Evolutionary conservation across 2,113 vertebrate genomes (phyloP), one percentile per base, ranked within the genome.

Genomic region (Alaudala cheleensis): DNA sequence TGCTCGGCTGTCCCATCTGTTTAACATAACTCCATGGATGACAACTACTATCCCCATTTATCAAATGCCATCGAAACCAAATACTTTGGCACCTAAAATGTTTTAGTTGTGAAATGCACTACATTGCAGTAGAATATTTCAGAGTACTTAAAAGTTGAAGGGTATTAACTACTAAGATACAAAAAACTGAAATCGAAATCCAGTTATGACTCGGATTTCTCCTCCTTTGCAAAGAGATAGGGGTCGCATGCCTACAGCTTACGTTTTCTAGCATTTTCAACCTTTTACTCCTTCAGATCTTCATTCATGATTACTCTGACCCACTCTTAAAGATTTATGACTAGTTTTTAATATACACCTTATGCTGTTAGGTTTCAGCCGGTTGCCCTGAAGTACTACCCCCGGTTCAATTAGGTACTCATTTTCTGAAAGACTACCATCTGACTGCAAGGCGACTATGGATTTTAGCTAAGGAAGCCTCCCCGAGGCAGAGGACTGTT

Each of bases 41-140:
- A 91, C 93, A 95, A 54, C 62, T 71, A 90, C 76, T 70, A 94
- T 33, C 57, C 51, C 14, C 56, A 90, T 74, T 93, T 86, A 88
- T 28, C 85, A 85, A 90, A 76, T 1, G 6, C 58, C 73, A 78
- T 44, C 44, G 82, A 76, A 93, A 87, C 44, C 3, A 80, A 80
- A 39, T 80, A 78, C 26, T 86, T 78, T 28, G 40, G 37, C 79
- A 92, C 71, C 72, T 74, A 19, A 69, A 78, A 56, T 13, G 28
- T 18, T 88, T 66, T 31, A 66, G 39, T 71, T 61, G 31, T 88
- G 40, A 18, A 83, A 57, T 16, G 1, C 83, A 57, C 13, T 31
- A 83, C 22, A 65, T 51, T 23, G n/a, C 79, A 90, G 3, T 33
- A 37, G 51, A 87, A 67, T 49, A 79, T 24, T 71, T 54, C 29